Evolutionary conservation across 2,797 vertebrate genomes (phyloP).

Genomic region (Leptoclinus maculatus): DNA sequence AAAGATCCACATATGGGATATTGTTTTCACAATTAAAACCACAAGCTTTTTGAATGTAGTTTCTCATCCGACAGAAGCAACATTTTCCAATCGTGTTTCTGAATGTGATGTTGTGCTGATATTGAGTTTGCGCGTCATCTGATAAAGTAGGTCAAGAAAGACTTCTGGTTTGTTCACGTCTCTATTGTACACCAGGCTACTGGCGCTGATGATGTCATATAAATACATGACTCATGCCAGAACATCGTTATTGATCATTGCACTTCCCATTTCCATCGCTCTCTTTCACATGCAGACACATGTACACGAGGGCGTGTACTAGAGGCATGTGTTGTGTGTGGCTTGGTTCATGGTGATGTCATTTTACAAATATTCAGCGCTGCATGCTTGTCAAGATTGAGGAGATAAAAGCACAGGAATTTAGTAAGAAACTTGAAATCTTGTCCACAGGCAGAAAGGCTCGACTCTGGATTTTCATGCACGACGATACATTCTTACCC

Average conservation of each 20-base stretch:
- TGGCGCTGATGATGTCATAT: slow-evolving; percentile 39
- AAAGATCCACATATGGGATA: not conserved
- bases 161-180: slow-evolving; percentile 21
- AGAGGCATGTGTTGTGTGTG: slow-evolving; percentile 22
- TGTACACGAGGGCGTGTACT: not conserved
- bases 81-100: not conserved
- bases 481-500: slow-evolving; percentile 16
- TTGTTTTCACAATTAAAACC: slow-evolving; percentile 8
- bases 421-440: slow-evolving; percentile 33
- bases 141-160: slow-evolving; percentile 37
- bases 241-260: slow-evolving; percentile 18
- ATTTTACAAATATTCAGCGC: slow-evolving; percentile 47
- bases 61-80: not conserved
- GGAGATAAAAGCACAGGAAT: slow-evolving; percentile 58
- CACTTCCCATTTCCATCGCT: slow-evolving; percentile 5
- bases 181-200: not conserved
- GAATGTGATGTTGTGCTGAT: not conserved
- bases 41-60: not conserved
- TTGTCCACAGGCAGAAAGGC: slow-evolving; percentile 17
- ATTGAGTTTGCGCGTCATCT: slow-evolving; percentile 12
- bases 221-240: slow-evolving; percentile 45
- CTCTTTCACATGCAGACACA: not conserved
- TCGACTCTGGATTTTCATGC: slow-evolving; percentile 23
- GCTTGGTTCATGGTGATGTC: slow-evolving; percentile 55
- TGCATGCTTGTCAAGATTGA: slow-evolving; percentile 44